Evolutionary conservation across 2,888 invertebrate genomes (phyloP).

Genomic region (Hoplodrina ambigua): DNA sequence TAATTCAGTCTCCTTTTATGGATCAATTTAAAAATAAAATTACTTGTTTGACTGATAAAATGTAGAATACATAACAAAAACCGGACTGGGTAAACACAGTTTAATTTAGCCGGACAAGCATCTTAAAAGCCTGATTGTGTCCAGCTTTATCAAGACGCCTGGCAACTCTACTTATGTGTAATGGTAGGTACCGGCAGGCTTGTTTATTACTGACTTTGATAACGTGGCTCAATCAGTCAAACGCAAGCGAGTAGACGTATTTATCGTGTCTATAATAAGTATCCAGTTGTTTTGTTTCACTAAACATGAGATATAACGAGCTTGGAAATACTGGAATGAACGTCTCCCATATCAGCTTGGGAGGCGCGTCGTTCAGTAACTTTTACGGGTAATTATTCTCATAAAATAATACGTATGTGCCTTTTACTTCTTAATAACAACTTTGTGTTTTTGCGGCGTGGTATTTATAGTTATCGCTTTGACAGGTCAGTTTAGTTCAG

Average conservation of each 20-base stretch:
- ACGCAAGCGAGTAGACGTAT: slow-evolving; percentile 21
- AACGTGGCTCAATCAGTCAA: slow-evolving; percentile 33
- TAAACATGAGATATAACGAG: slow-evolving; percentile 92
- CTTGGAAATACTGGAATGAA: slow-evolving; percentile 94
- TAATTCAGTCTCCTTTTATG: too few species aligned
- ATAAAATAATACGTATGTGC: neutral
- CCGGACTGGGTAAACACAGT: too few species aligned
- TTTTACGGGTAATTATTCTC: slow-evolving; percentile 92
- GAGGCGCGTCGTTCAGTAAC: slow-evolving; percentile 93
- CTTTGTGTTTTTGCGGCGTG: slow-evolving; percentile 7
- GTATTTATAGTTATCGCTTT: neutral
- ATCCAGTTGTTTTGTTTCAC: slow-evolving; percentile 11
- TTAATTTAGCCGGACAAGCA: neutral
- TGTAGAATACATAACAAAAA: too few species aligned
- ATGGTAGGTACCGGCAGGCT: neutral
- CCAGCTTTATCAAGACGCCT: neutral
- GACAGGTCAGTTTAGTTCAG: neutral
- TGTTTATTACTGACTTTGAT: neutral
- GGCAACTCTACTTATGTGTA: neutral
- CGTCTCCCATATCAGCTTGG: slow-evolving; percentile 93
- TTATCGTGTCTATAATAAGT: slow-evolving; percentile 27
- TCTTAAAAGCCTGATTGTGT: neutral
- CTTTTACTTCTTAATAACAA: neutral
- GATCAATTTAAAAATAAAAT: too few species aligned
- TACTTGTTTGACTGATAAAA: too few species aligned